These are phyloP conservation scores for Cyclina sinensis DNA, from an alignment of 1,140 invertebrate species.

Conservation along the genomic window DNA sequence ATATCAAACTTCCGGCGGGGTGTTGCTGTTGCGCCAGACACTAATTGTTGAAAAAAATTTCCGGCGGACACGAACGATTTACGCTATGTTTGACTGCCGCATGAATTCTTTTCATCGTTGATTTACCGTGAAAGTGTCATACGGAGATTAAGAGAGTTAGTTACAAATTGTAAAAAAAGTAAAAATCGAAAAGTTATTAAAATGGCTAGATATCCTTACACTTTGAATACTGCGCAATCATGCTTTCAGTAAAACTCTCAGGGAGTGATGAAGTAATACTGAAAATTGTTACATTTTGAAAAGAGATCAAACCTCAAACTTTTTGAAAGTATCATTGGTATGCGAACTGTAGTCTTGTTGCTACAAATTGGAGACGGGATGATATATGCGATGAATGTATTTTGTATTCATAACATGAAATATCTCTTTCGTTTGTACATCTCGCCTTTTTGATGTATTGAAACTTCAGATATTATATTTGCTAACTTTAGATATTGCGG, in stretches of 20 bases:
- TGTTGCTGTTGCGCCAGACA: conserved; percentile 21
- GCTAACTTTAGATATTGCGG: no score
- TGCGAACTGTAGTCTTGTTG: conserved; percentile 7
- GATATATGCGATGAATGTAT: not conserved
- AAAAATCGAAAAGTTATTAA: conserved; percentile 17
- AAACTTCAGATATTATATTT: no score
- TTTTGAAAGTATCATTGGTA: conserved; percentile 10
- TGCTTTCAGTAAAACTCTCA: no score
- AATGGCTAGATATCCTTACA: not conserved
- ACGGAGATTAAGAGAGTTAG: not conserved
- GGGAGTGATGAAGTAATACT: not conserved
- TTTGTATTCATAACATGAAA: conserved; percentile 6
- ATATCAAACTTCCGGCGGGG: conserved; percentile 10
- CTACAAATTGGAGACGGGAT: conserved; percentile 12
- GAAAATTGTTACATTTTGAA: not conserved
- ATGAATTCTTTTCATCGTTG: conserved; percentile 8
- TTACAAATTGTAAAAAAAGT: conserved; percentile 2
- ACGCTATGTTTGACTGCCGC: not conserved
- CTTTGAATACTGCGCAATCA: not conserved
- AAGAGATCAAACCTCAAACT: not conserved
- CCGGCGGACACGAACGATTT: not conserved
- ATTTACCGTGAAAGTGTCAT: conserved; percentile 50
- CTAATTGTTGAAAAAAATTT: not conserved
- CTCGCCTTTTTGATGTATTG: not conserved
- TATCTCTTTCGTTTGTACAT: not conserved